These are phyloP conservation scores for Byasa hedistus DNA, from an alignment of 2,888 invertebrate genomes.

Conservation along the genomic window DNA sequence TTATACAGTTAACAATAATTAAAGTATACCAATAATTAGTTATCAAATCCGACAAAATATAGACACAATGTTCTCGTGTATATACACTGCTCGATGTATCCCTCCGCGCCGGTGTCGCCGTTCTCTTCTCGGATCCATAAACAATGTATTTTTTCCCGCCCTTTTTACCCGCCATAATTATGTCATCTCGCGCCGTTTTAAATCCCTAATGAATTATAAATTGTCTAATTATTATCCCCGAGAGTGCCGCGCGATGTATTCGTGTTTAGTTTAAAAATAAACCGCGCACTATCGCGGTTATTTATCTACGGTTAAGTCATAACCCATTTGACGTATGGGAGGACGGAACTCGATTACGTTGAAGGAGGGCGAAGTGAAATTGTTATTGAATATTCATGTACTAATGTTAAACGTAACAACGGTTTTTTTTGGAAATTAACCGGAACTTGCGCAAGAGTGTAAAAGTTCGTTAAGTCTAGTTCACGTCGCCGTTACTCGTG, in stretches of 20 bases:
- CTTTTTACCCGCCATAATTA: conserved; percentile 50
- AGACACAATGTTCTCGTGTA: too few relatives aligned
- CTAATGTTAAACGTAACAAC: conserved; percentile 2
- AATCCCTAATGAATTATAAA: conserved; percentile 58
- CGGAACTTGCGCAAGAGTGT: conserved; percentile 17
- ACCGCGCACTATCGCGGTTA: conserved; percentile 32
- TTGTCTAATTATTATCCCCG: conserved; percentile 54
- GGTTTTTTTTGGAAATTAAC: conserved; percentile 20
- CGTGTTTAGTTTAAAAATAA: conserved; percentile 43
- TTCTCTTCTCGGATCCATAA: conserved; percentile 43
- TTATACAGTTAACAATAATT: too few relatives aligned
- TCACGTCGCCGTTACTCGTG: too few relatives aligned
- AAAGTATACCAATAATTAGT: too few relatives aligned
- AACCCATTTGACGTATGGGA: conserved; percentile 32
- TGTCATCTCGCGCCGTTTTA: conserved; percentile 55
- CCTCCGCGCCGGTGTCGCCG: conserved; percentile 22
- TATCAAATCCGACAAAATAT: too few relatives aligned
- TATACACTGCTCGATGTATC: too few relatives aligned
- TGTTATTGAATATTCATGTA: conserved; percentile 26
- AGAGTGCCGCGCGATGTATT: conserved; percentile 47
- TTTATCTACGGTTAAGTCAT: conserved; percentile 34
- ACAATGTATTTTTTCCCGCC: conserved; percentile 42
- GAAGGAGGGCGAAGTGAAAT: conserved; percentile 9
- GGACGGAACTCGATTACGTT: conserved; percentile 16
- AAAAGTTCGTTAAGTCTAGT: not conserved